A percentile compares a stretch with the other conserved stretches of the same genome.
phyloP scores from a whole-genome alignment of 2,113 vertebrate genomes.

The Cervus canadensis region DNA sequence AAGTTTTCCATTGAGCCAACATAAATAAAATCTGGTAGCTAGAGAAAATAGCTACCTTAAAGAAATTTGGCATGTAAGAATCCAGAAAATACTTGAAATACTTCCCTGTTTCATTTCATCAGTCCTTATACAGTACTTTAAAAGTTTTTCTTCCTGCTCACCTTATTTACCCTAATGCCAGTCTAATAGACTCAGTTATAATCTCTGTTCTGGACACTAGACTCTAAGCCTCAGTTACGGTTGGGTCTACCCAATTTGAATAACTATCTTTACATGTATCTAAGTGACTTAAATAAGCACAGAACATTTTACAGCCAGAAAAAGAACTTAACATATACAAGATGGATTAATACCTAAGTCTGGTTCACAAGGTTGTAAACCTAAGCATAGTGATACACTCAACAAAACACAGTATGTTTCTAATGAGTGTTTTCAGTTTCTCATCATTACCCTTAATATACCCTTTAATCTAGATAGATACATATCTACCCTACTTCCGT shows the following conservation, averaged over 20 bases:
- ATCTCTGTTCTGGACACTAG: background rate
- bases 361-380: background rate
- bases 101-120: conserved; percentile 23
- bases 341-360: background rate
- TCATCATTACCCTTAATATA: background rate
- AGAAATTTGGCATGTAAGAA: conserved; percentile 74
- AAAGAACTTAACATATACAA: background rate
- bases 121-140: background rate
- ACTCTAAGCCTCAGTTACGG: background rate
- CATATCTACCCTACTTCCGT: background rate
- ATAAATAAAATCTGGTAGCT: conserved; percentile 79
- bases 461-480: background rate
- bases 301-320: background rate
- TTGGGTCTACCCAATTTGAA: background rate
- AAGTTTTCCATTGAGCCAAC: conserved; percentile 76
- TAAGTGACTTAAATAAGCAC: background rate
- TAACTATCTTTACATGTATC: background rate
- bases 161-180: background rate
- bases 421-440: background rate
- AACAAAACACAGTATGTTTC: background rate
- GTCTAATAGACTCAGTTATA: background rate
- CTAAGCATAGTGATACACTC: background rate
- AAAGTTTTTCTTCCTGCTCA: background rate
- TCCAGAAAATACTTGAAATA: conserved; percentile 56
- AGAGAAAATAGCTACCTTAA: conserved; percentile 73